Evolutionary conservation across 2,888 invertebrate species (phyloP).

Genomic region (Steinernema carpocapsae): DNA sequence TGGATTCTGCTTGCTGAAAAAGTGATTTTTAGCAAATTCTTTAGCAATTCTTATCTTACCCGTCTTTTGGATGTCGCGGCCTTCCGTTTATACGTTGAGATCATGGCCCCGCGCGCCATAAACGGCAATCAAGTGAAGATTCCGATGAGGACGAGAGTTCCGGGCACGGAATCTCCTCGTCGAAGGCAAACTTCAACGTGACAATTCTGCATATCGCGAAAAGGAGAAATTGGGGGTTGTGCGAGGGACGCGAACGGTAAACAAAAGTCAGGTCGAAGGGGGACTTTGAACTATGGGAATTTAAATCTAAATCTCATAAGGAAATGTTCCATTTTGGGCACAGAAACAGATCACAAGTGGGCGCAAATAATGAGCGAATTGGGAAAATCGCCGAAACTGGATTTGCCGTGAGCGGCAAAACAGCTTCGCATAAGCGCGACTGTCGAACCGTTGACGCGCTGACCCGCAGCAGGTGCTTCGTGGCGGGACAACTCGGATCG

Average conservation of each 20-base stretch:
- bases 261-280: background rate
- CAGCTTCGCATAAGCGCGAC: background rate
- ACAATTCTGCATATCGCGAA: too few species aligned
- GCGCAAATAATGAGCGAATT: too few species aligned
- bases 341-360: too few species aligned
- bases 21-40: background rate
- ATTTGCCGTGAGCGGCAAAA: background rate
- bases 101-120: conserved; percentile 24
- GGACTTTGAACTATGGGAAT: too few species aligned
- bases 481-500: background rate
- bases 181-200: too few species aligned
- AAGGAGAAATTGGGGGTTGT: background rate
- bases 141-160: background rate
- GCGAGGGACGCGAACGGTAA: background rate
- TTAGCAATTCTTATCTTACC: background rate
- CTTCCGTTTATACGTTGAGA: conserved; percentile 4
- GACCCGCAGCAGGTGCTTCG: background rate
- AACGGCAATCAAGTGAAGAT: background rate
- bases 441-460: background rate
- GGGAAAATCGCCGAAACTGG: background rate
- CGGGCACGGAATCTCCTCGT: background rate
- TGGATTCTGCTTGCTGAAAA: background rate
- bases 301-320: too few species aligned
- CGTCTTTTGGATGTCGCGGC: background rate
- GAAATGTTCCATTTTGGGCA: too few species aligned